phyloP scores from a whole-genome alignment of 2,797 vertebrate genomes.

The Hapalemur alaotrensis region DNA sequence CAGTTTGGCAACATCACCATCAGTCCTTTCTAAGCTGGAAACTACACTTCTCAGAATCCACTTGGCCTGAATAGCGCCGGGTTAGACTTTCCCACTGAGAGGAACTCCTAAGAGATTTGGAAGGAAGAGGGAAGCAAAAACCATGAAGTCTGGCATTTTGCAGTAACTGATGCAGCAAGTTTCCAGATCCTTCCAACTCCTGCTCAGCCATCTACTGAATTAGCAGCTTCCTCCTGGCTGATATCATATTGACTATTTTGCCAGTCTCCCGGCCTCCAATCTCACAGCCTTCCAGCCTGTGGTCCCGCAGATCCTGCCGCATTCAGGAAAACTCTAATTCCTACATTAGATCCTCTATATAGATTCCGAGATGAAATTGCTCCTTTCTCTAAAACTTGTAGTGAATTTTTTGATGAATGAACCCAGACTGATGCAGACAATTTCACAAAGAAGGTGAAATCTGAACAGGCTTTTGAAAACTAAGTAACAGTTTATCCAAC shows the following conservation, averaged over 20 bases:
- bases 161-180: accelerated
- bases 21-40: neutral
- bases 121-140: neutral
- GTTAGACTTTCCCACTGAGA: neutral
- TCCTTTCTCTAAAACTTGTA: neutral
- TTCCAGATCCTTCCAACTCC: neutral
- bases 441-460: neutral
- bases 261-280: neutral
- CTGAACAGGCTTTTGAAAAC: neutral
- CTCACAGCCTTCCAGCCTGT: neutral
- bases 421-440: neutral
- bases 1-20: neutral
- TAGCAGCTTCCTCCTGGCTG: neutral
- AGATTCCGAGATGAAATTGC: neutral
- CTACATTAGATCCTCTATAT: neutral
- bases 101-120: neutral
- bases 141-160: neutral
- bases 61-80: accelerated
- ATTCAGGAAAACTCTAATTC: neutral
- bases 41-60: neutral
- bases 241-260: neutral
- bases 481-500: neutral
- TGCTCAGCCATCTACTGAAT: neutral
- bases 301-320: neutral
- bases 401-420: neutral